Conservation (phyloP, 2,113 vertebrate species). For the Paraplagusia blochii region DNA sequence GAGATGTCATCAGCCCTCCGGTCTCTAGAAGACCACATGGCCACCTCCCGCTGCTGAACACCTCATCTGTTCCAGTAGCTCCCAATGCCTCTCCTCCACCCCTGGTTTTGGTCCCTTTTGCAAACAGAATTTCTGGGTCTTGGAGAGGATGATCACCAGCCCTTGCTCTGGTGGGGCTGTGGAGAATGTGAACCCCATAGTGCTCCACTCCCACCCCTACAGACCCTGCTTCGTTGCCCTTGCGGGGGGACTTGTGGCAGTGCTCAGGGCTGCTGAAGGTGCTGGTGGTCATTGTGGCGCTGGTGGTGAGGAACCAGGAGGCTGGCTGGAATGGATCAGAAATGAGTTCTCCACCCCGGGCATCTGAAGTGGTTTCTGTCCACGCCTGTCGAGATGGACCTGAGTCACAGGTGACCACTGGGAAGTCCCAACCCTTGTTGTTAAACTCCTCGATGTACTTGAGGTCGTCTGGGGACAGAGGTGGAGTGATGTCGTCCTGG, state of each 20-base stretch:
- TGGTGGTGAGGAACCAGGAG: slow-evolving; percentile 95
- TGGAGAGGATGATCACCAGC: slow-evolving; percentile 63
- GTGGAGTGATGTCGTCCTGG: slow-evolving; percentile 87
- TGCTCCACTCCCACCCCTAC: slow-evolving; percentile 67
- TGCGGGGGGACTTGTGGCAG: slow-evolving; percentile 82
- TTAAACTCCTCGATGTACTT: slow-evolving; percentile 97
- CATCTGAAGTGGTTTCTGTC: slow-evolving; percentile 77
- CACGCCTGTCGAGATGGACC: slow-evolving; percentile 72
- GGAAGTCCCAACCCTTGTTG: slow-evolving; percentile 89
- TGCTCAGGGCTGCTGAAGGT: slow-evolving; percentile 89
- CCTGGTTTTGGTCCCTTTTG: slow-evolving; percentile 78
- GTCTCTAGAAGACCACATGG: slow-evolving; percentile 79
- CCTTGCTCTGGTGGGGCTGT: slow-evolving; percentile 77
- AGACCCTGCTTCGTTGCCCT: slow-evolving; percentile 60
- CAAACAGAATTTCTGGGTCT: slow-evolving; percentile 80
- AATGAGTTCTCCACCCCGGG: slow-evolving; percentile 53
- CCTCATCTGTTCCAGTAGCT: slow-evolving; percentile 74
- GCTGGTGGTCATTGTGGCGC: slow-evolving; percentile 91
- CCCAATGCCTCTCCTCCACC: slow-evolving; percentile 67
- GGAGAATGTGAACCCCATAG: slow-evolving; percentile 81
- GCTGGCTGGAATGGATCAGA: slow-evolving; percentile 81
- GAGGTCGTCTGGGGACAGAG: slow-evolving; percentile 94
- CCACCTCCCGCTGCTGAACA: slow-evolving; percentile 81
- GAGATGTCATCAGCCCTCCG: slow-evolving; percentile 70
- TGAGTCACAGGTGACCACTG: slow-evolving; percentile 42